Conservation (phyloP, 1,140 invertebrate species). For the Acromyrmex heyeri region DNA sequence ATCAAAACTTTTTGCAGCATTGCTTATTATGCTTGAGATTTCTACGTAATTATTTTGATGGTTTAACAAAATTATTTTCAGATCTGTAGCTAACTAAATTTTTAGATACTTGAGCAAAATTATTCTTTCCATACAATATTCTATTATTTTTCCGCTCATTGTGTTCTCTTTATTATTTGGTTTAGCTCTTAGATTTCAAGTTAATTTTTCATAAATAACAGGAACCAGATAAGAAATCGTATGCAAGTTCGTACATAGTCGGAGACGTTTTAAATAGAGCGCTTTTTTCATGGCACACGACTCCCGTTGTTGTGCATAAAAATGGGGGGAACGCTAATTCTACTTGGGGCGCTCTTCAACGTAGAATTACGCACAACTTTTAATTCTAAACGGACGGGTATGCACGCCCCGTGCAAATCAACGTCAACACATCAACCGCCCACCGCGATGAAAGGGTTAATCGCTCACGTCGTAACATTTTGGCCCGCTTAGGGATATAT, state of each 20-base stretch:
- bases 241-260: not conserved
- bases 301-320: not conserved
- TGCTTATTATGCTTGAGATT: too few species aligned
- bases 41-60: too few species aligned
- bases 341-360: conserved; percentile 7
- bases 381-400: conserved; percentile 17
- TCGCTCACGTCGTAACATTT: conserved; percentile 56
- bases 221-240: not conserved
- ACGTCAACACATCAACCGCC: conserved; percentile 51
- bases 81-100: too few species aligned
- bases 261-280: conserved; percentile 9
- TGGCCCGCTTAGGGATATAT: conserved; percentile 48
- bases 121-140: not conserved
- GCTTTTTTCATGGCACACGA: not conserved
- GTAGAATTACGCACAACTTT: conserved; percentile 53
- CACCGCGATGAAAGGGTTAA: conserved; percentile 59
- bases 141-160: not conserved
- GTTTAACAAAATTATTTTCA: too few species aligned
- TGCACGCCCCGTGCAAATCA: conserved; percentile 34
- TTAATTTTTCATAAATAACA: not conserved
- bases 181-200: not conserved
- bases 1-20: too few species aligned
- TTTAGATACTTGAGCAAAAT: too few species aligned
- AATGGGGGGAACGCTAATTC: not conserved
- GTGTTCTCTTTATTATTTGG: not conserved